A percentile compares a stretch with the other conserved stretches of the same genome.
Evolutionary conservation across 2,888 invertebrate genomes (phyloP).

Genomic region (Ditylenchus weischeri): DNA sequence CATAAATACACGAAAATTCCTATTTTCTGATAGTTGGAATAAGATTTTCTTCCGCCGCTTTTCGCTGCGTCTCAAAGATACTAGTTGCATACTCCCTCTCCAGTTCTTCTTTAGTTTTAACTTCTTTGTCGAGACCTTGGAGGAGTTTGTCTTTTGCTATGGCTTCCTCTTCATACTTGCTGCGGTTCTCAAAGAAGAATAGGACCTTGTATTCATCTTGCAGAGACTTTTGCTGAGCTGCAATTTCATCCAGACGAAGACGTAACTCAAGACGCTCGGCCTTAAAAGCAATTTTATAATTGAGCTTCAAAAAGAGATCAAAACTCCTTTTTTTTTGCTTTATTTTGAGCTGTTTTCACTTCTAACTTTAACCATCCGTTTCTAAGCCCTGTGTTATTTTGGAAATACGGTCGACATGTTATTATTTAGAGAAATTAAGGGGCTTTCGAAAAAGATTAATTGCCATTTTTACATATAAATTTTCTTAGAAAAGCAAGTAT

Average conservation of each 20-base stretch:
- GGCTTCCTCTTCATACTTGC: slow-evolving; percentile 37
- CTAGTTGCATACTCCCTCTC: slow-evolving; percentile 36
- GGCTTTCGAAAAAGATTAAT: too few species aligned
- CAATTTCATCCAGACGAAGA: slow-evolving; percentile 46
- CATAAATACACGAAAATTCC: too few species aligned
- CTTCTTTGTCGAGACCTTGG: slow-evolving; percentile 25
- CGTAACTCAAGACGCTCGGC: slow-evolving; percentile 47
- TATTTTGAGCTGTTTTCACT: too few species aligned
- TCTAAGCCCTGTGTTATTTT: too few species aligned
- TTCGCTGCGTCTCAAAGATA: slow-evolving; percentile 30
- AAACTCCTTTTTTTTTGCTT: too few species aligned
- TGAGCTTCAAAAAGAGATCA: too few species aligned
- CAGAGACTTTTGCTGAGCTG: slow-evolving; percentile 29
- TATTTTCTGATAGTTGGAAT: background rate
- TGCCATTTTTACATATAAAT: too few species aligned
- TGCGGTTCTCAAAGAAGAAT: slow-evolving; percentile 39
- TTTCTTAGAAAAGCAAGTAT: too few species aligned
- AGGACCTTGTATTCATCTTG: slow-evolving; percentile 32
- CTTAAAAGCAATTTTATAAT: slow-evolving; percentile 24
- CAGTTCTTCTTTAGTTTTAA: slow-evolving; percentile 9
- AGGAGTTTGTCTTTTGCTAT: slow-evolving; percentile 31
- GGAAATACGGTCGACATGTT: too few species aligned
- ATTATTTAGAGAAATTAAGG: too few species aligned
- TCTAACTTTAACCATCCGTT: too few species aligned
- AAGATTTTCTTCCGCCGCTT: background rate